Conservation (phyloP, 2,888 invertebrate genomes). For the Cremastobaeus sp. region DNA sequence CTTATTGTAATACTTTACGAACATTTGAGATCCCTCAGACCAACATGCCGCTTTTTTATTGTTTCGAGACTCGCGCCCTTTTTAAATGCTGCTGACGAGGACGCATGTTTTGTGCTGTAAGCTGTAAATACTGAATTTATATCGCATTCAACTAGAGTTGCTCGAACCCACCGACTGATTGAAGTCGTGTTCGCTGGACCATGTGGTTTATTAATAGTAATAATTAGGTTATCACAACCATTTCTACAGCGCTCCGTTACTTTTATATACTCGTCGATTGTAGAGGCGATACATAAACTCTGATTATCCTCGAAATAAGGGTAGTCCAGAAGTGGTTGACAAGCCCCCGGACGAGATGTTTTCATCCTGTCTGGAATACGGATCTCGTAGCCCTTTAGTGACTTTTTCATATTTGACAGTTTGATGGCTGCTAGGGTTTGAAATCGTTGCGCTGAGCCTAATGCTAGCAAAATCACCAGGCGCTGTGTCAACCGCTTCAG, state of each 20-base stretch:
- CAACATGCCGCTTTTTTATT: background rate
- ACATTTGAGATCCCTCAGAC: background rate
- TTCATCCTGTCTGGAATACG: slow-evolving; percentile 1
- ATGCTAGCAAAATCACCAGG: background rate
- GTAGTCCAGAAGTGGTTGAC: background rate
- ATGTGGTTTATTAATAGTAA: background rate
- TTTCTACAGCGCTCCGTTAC: background rate
- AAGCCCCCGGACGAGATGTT: background rate
- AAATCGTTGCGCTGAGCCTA: background rate
- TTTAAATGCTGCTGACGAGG: no score
- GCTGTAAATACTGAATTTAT: no score
- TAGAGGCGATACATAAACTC: background rate
- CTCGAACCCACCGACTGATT: no score
- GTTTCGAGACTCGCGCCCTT: background rate
- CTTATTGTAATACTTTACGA: background rate
- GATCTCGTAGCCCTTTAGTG: background rate
- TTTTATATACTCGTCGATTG: background rate
- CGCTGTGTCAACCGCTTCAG: background rate
- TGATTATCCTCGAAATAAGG: background rate
- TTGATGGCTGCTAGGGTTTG: background rate
- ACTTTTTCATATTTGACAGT: background rate
- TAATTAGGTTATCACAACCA: background rate
- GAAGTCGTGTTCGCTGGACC: no score
- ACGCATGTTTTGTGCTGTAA: no score
- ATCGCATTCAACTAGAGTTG: no score